Percentiles rank a stretch among this genome's conserved stretches.
phyloP scores from a whole-genome alignment of 2,888 invertebrate genomes.

The Fragum whitleyi region DNA sequence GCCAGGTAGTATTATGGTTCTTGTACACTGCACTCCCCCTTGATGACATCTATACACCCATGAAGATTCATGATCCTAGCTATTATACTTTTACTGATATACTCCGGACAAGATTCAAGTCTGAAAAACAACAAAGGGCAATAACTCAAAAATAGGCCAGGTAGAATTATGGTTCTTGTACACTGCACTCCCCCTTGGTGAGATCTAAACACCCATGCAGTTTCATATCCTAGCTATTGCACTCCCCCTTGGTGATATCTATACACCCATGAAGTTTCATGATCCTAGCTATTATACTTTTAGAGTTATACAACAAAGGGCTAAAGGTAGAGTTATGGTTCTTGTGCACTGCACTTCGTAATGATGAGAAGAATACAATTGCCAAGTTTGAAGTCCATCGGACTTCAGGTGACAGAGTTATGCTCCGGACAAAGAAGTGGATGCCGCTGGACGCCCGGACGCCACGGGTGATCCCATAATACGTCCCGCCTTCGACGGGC shows the following conservation, averaged over 20 bases:
- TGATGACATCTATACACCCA: too few species aligned
- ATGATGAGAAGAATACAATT: too few species aligned
- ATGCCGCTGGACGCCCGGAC: too few species aligned
- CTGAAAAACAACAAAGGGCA: conserved; percentile 1
- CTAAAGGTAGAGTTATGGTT: too few species aligned
- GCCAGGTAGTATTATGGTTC: too few species aligned
- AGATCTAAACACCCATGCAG: not conserved
- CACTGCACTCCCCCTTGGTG: not conserved
- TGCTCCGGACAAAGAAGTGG: too few species aligned
- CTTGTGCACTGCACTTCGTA: too few species aligned
- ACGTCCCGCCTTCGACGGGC: too few species aligned
- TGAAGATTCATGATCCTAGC: not conserved
- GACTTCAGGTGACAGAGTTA: too few species aligned
- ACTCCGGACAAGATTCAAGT: conserved; percentile 4
- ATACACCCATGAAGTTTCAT: not conserved
- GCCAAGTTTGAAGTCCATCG: too few species aligned
- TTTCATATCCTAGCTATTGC: not conserved
- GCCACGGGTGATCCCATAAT: too few species aligned
- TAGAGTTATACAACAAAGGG: not conserved
- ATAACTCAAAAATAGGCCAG: not conserved
- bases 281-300: conserved; percentile 1
- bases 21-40: too few species aligned
- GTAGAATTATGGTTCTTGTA: not conserved
- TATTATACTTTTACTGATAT: not conserved
- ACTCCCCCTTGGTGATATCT: not conserved